Evolutionary conservation across 2,113 vertebrate genomes (phyloP), one percentile per base, ranked within the genome.

Genomic region (Natator depressus): DNA sequence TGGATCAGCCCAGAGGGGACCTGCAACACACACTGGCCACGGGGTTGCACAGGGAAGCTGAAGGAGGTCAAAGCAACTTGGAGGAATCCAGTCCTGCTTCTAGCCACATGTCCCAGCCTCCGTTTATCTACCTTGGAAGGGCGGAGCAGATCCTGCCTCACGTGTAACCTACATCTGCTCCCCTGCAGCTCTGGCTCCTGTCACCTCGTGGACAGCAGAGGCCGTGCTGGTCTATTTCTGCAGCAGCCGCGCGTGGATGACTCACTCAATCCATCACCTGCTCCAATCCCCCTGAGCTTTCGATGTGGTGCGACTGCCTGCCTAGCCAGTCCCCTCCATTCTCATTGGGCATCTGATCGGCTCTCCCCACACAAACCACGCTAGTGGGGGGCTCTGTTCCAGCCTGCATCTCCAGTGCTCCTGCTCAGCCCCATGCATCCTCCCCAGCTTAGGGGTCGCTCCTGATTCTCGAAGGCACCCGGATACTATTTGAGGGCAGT

Each of bases 161-260:
- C 29, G 84, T 22, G 3, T 0, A 8, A 3, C 47, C 27, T 14
- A 2, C 29, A 0, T 6, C 50, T 19, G 31, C 14, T 49, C 20
- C 3, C 4, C 35, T 89, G 29, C 83, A 19, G 75, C 8, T 4
- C 50, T 6, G 2, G 38, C 24, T 38, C n/a, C 72, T 46, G 22
- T 46, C 38, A 76, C n/a, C 38, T 38, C 69, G 4, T 22, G 4
- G 20, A 42, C 38, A 42, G 38, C 69, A 10, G 20, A 75, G 17
- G 69, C 69, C 19, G 65, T 6, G 29, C 35, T n/a, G 19, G n/a
- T 22, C 69, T 42, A 10, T 38, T 22, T 42, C 38, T 46, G 38
- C 72, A 42, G 72, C 10, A 46, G 72, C 72, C 11, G 4, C 17
- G 5, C 19, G 22, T 11, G 38, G n/a, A 25, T 46, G 72, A 42